Evolutionary conservation across 2,888 invertebrate species (phyloP).

Genomic region (Chromoteleia sp.): DNA sequence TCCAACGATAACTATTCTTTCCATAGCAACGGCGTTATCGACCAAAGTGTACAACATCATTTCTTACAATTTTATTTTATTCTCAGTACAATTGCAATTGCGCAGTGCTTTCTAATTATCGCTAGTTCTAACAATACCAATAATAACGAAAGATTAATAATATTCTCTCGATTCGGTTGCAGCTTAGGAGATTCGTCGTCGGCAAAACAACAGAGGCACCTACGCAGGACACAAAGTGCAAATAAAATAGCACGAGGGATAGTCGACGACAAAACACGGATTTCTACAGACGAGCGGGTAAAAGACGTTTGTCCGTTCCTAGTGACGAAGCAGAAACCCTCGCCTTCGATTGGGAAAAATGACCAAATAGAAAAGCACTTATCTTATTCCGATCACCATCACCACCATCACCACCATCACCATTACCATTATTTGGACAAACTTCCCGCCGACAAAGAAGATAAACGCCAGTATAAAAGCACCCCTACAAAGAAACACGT

Average conservation of each 20-base stretch:
- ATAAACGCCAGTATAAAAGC: conserved; percentile 39
- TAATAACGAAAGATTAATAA: conserved; percentile 1
- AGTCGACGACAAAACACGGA: conserved; percentile 17
- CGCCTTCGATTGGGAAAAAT: conserved; percentile 38
- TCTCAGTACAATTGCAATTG: neutral
- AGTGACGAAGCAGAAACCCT: conserved; percentile 67
- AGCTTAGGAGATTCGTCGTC: conserved; percentile 59
- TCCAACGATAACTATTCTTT: neutral
- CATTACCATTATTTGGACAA: conserved; percentile 46
- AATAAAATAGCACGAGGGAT: conserved; percentile 50
- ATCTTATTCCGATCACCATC: conserved; percentile 39
- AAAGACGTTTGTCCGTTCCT: conserved; percentile 56
- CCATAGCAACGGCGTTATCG: neutral
- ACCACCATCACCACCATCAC: conserved; percentile 53
- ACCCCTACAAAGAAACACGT: conserved; percentile 22
- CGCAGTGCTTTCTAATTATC: neutral
- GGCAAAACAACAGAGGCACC: conserved; percentile 42
- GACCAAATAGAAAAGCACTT: conserved; percentile 20
- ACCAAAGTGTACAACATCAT: neutral
- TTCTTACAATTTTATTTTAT: neutral
- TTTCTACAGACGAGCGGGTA: conserved; percentile 41
- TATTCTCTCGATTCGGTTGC: conserved; percentile 16
- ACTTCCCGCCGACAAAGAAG: conserved; percentile 33
- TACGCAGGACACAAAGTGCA: conserved; percentile 66
- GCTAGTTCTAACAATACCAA: neutral